Conservation (phyloP, 2,113 vertebrate species). For the Rhea pennata region DNA sequence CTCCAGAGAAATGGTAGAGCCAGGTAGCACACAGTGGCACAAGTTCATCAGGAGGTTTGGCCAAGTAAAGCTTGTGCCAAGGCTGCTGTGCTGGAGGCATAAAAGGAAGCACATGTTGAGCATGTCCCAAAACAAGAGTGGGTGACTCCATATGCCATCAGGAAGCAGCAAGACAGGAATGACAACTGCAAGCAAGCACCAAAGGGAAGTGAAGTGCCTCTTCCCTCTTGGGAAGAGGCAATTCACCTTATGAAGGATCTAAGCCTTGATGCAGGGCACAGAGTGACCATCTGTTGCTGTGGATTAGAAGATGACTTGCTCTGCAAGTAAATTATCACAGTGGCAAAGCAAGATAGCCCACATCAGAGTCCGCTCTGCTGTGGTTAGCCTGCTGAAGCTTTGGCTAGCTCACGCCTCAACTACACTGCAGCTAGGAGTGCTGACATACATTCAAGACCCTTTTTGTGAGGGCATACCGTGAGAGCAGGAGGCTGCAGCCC, state of each 20-base stretch:
- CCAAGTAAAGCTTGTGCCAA: not conserved
- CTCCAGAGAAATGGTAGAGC: not conserved
- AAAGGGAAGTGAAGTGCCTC: too few relatives aligned
- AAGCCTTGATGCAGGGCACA: not conserved
- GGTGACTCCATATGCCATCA: too few relatives aligned
- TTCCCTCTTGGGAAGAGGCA: not conserved
- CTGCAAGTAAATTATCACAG: not conserved
- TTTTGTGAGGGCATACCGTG: fast-evolving
- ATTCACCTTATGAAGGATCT: not conserved
- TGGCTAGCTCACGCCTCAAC: not conserved
- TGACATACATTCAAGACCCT: not conserved
- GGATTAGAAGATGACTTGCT: not conserved
- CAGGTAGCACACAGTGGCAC: not conserved
- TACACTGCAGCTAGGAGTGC: not conserved
- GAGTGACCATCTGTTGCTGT: not conserved
- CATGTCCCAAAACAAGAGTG: not conserved
- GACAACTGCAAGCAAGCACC: not conserved
- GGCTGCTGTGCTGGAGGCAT: not conserved
- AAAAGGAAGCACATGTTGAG: fast-evolving
- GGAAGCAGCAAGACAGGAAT: not conserved
- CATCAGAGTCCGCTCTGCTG: not conserved
- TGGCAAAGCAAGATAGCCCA: fast-evolving
- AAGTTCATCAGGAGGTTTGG: not conserved
- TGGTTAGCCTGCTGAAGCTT: not conserved
- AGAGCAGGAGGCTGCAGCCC: not conserved